Base-by-base conservation (phyloP, 92 coral and sea anemone species). In the Epizoanthus stellaris region DNA sequence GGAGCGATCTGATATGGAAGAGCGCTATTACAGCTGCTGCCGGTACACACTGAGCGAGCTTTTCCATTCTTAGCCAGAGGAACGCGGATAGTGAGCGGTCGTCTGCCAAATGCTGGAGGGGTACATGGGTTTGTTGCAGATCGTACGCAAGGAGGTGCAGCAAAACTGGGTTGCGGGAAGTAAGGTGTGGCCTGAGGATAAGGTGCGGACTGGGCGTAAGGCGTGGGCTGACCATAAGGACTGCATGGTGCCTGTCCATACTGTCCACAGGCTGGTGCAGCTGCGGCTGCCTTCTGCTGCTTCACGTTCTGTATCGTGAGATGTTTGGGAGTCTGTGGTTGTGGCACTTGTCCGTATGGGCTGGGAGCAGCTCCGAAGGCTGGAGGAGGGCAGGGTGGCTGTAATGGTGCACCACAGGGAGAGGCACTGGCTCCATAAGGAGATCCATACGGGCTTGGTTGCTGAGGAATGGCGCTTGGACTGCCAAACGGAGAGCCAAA, bases 311-410 rank as follows among this genome's bases (percentile, higher is more conserved):
- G 83, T 20, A 79, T 19, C 14, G 83, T 62, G 43, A 79, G 53
- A 45, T 79, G 83, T 79, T 62, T 63, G 53, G 83, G 83, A 21
- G 81, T 77, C 63, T 52, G 72, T 53, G 88, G 90, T 61, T 75
- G 67, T 40, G 57, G 56, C 19, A 82, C 64, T 12, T 81, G 76
- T 70, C 80, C 81, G 67, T 86, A 89, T 64, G 80, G 86, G 15
- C 61, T 67, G 13, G 90, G 85, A 39, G 67, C 68, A 56, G 88
- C 76, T 79, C 80, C 70, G 36, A 61, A 77, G 17, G 84, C 88
- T 36, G 85, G 66, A 21, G 90, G 87, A 58, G 93, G 80, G 72
- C 90, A 86, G 13, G 92, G 92, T 5, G 82, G 82, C 62, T 85
- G 88, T 25, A 34, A n/a, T 5, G 77, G 56, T 68, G 77, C 84